These are phyloP conservation scores for Glaucomys volans DNA, from an alignment of 2,113 vertebrate species.

Conservation along the genomic window DNA sequence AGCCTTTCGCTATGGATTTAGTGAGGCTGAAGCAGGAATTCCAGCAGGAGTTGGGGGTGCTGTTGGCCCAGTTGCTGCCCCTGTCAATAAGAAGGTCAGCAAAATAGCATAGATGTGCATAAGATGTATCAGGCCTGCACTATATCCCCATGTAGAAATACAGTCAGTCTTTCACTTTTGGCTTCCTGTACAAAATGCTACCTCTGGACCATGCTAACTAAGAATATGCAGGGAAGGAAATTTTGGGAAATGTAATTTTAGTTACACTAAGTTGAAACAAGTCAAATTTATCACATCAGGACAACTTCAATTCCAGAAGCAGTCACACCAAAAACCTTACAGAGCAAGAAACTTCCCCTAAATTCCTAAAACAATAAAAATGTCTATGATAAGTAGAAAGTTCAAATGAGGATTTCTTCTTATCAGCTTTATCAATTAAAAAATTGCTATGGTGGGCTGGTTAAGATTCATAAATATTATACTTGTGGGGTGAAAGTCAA, in stretches of 20 bases:
- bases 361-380: neutral
- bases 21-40: neutral
- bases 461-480: neutral
- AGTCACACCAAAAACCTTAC: neutral
- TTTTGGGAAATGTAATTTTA: neutral
- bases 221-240: neutral
- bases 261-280: neutral
- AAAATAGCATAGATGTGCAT: neutral
- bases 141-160: neutral
- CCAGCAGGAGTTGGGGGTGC: neutral
- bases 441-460: neutral
- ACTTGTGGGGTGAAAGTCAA: neutral
- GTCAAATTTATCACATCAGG: neutral
- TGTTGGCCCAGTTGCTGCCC: neutral
- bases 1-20: neutral
- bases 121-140: neutral
- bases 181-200: neutral
- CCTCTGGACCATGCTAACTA: neutral
- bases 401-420: neutral
- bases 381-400: neutral
- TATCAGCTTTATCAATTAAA: neutral
- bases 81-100: neutral
- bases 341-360: neutral
- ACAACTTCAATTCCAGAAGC: neutral
- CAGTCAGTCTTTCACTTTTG: neutral